These are phyloP conservation scores for Pseudorasbora parva DNA, from an alignment of 2,113 vertebrate species.

Conservation along the genomic window DNA sequence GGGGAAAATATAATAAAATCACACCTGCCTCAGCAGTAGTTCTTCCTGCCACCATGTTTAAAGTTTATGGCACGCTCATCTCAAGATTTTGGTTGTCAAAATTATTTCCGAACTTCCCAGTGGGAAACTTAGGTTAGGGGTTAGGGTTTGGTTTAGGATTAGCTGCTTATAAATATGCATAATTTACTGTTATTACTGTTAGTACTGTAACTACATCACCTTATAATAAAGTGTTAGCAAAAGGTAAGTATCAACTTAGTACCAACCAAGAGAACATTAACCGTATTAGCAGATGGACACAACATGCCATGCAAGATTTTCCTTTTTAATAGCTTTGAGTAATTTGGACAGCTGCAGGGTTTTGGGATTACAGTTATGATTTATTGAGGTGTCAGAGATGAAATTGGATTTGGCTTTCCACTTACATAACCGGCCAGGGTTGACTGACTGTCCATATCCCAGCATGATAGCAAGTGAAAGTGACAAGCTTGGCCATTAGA, in stretches of 20 bases:
- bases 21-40: no score
- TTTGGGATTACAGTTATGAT: constrained; percentile 20
- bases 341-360: constrained; percentile 12
- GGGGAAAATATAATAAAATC: no score
- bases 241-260: background rate
- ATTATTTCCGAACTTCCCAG: no score
- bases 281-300: background rate
- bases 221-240: background rate
- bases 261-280: background rate
- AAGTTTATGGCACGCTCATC: no score
- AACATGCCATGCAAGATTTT: constrained; percentile 8
- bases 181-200: no score
- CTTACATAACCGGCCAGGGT: background rate
- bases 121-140: no score
- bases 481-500: background rate
- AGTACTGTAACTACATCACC: no score
- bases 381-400: constrained; percentile 34
- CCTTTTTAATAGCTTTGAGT: constrained; percentile 18
- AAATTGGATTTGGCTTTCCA: constrained; percentile 26
- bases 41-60: no score
- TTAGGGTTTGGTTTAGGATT: no score
- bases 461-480: constrained; percentile 2
- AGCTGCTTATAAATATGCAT: no score
- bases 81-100: no score
- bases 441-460: constrained; percentile 18